Evolutionary conservation across 2,888 invertebrate species (phyloP).

Genomic region (Amphimallon solstitiale): DNA sequence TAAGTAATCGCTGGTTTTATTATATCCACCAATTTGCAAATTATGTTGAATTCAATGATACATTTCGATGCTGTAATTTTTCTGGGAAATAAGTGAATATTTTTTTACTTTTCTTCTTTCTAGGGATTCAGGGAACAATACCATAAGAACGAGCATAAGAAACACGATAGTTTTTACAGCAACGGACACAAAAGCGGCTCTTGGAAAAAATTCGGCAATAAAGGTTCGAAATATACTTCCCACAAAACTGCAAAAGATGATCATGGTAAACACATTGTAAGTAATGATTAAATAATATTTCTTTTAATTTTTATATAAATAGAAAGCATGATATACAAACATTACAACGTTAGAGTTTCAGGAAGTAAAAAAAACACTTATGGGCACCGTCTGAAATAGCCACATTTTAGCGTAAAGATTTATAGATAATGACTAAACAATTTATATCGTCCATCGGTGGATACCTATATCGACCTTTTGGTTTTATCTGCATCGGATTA

Average conservation of each 20-base stretch:
- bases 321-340: too few relatives aligned
- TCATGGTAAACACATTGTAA: conserved; percentile 50
- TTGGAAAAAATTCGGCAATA: conserved; percentile 58
- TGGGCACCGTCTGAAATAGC: too few relatives aligned
- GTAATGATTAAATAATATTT: conserved; percentile 17
- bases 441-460: too few relatives aligned
- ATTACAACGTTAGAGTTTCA: too few relatives aligned
- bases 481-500: too few relatives aligned
- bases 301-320: neutral
- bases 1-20: neutral
- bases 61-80: neutral
- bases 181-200: conserved; percentile 61
- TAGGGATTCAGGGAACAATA: conserved; percentile 63
- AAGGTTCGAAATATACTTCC: conserved; percentile 55
- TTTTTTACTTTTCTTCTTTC: conserved; percentile 42
- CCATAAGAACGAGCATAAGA: conserved; percentile 63
- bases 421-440: too few relatives aligned
- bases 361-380: too few relatives aligned
- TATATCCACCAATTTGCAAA: neutral
- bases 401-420: too few relatives aligned
- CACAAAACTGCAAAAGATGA: conserved; percentile 48
- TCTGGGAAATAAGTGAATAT: too few relatives aligned
- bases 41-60: neutral
- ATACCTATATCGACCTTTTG: too few relatives aligned
- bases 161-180: conserved; percentile 63